Evolutionary conservation across 1,140 invertebrate species (phyloP), one percentile per base, ranked within the genome.

Genomic region (Vanessa tameamea): DNA sequence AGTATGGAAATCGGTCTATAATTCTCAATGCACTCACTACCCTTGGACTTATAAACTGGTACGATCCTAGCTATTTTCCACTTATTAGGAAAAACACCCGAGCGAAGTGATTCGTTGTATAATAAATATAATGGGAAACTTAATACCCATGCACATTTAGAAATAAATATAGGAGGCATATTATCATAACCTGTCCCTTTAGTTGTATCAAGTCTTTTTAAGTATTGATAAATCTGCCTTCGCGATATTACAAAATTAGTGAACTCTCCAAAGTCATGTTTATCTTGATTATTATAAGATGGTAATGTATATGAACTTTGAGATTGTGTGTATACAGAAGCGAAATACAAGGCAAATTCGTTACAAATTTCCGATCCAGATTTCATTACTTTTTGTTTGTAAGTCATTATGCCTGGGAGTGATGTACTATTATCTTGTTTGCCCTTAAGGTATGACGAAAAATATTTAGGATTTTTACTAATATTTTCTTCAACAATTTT

Each of bases 301-400:
- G 63, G 43, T 64, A 47, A 64, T 64, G 63, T 64, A 64, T 64
- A 47, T 64, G 37, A 64, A 64, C 14, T 64, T 64, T 64, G 43
- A 64, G 63, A 51, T 51, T 51, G 48, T 51, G 48, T 51, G 48
- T 51, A 51, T 11, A 51, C 48, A 51, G 48, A 51, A 64, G 63
- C 63, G 43, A 64, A 64, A 64, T 64, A 64, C 37, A 14, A 64
- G 63, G 63, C 63, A 64, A 64, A 64, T 64, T 37, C 63, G 63
- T 64, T 64, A 64, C 63, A 64, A 64, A 64, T 64, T 64, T 64
- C 63, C 16, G 43, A 64, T 64, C 63, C 63, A 64, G 31, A 64
- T 64, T 64, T 64, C 11, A 64, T 64, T 64, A 51, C 48, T 51
- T 51, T 51, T 51, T 51, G 48, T 51, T 51, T 51, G 48, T 63